These are phyloP conservation scores for Sipha maydis DNA, from an alignment of 2,888 invertebrate genomes.

Conservation along the genomic window DNA sequence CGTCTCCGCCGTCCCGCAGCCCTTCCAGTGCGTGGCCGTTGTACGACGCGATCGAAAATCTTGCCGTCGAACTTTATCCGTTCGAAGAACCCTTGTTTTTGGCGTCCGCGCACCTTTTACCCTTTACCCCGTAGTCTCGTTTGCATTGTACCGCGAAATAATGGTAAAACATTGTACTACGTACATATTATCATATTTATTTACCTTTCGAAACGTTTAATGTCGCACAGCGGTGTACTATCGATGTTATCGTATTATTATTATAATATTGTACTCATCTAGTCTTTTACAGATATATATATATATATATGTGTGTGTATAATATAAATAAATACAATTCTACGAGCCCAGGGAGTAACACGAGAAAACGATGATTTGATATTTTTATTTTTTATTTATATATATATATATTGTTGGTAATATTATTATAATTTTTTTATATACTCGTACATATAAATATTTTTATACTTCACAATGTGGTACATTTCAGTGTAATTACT, in stretches of 20 bases:
- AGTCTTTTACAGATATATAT: background rate
- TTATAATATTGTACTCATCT: background rate
- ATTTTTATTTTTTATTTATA: background rate
- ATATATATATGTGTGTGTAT: background rate
- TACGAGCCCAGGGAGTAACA: background rate
- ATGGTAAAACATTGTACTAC: too few relatives aligned
- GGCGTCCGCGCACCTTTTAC: too few relatives aligned
- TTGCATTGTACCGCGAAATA: background rate
- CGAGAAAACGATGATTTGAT: background rate
- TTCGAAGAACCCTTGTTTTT: too few relatives aligned
- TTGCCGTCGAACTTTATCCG: too few relatives aligned
- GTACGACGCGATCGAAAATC: too few relatives aligned
- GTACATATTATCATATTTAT: background rate
- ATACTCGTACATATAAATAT: background rate
- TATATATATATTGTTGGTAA: conserved; percentile 4
- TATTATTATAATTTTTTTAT: background rate
- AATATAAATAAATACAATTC: background rate
- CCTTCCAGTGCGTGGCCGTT: background rate
- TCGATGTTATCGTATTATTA: background rate
- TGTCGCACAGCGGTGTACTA: background rate
- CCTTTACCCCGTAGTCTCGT: too few relatives aligned
- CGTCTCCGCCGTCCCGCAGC: background rate
- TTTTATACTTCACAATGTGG: background rate
- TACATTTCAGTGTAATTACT: conserved; percentile 6
- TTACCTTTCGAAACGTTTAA: background rate